These are phyloP conservation scores for Polypterus senegalus DNA, from an alignment of 2,113 vertebrate species.

Conservation along the genomic window DNA sequence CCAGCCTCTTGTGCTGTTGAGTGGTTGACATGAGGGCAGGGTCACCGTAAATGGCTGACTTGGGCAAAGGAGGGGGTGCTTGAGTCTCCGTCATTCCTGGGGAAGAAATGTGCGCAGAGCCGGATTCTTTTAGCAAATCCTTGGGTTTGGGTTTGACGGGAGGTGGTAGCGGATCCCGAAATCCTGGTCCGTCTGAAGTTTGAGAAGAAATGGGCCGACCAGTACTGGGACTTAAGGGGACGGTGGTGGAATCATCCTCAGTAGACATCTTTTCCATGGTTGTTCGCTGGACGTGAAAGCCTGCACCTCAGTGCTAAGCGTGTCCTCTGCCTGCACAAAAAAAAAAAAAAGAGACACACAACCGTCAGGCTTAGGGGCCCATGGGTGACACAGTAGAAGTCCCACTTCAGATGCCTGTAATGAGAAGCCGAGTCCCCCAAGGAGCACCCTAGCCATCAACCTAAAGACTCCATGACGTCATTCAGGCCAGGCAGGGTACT, in stretches of 20 bases:
- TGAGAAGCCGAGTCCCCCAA: too few relatives aligned
- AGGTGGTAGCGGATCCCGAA: conserved; percentile 25
- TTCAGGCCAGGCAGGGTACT: too few relatives aligned
- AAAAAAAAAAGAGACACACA: neutral
- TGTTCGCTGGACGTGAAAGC: neutral
- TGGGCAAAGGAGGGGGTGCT: conserved; percentile 19
- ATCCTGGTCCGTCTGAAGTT: neutral
- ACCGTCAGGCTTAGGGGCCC: too few relatives aligned
- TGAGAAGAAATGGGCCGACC: neutral
- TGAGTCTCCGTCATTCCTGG: neutral
- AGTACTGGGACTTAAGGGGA: neutral
- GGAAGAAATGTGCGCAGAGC: conserved; percentile 7
- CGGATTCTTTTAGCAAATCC: conserved; percentile 13
- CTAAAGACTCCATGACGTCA: too few relatives aligned
- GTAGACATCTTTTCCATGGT: neutral
- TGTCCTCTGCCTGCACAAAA: neutral
- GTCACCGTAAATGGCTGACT: conserved; percentile 41
- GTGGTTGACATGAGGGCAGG: conserved; percentile 24
- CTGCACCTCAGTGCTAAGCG: neutral
- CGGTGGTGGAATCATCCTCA: neutral
- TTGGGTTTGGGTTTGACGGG: conserved; percentile 31
- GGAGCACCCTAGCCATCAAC: too few relatives aligned
- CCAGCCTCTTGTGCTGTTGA: neutral
- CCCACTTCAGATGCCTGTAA: too few relatives aligned
- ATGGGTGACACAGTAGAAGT: too few relatives aligned